phyloP scores from a whole-genome alignment of 1,140 invertebrate genomes.

The Oedothorax gibbosus region DNA sequence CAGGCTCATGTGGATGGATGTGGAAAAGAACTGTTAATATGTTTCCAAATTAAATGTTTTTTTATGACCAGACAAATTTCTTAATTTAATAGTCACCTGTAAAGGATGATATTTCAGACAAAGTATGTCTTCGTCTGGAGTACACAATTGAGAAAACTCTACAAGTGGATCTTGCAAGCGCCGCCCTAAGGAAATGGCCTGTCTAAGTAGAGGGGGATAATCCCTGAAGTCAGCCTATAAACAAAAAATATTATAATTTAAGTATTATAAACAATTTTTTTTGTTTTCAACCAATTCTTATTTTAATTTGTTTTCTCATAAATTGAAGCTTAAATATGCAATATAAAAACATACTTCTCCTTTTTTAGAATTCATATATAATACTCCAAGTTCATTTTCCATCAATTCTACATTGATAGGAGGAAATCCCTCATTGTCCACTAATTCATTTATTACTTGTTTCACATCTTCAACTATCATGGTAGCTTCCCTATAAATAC shows the following conservation, averaged over 20 bases:
- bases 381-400: conserved; percentile 90
- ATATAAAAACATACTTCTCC: conserved; percentile 73
- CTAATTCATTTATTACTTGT: conserved; percentile 78
- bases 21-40: too few species aligned
- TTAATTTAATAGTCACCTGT: conserved; percentile 70
- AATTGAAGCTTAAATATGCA: not conserved
- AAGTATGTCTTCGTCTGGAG: conserved; percentile 93
- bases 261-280: not conserved
- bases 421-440: conserved; percentile 89
- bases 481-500: conserved; percentile 77
- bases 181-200: conserved; percentile 92
- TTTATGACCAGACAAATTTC: not conserved
- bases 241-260: not conserved
- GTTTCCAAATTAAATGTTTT: not conserved
- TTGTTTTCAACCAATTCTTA: not conserved
- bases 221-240: conserved; percentile 85
- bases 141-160: conserved; percentile 96
- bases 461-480: conserved; percentile 88
- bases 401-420: conserved; percentile 88
- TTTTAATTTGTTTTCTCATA: not conserved
- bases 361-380: conserved; percentile 92
- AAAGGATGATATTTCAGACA: conserved; percentile 92
- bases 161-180: conserved; percentile 95
- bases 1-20: too few species aligned
- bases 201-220: conserved; percentile 86